These are phyloP conservation scores for Argyra leucocephala DNA, from an alignment of 2,888 invertebrate species.

Conservation along the genomic window DNA sequence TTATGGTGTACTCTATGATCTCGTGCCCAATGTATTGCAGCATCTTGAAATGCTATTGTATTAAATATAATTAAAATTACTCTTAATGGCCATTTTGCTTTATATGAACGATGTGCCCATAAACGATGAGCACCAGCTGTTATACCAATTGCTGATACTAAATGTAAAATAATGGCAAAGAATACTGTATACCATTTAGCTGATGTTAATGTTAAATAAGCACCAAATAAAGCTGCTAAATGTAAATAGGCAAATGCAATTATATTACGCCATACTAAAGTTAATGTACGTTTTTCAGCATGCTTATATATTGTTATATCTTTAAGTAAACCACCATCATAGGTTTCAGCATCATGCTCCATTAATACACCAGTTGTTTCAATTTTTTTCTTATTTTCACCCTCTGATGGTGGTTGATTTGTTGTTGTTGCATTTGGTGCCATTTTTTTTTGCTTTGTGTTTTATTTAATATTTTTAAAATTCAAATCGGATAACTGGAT, in stretches of 20 bases:
- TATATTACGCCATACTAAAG: constrained; percentile 76
- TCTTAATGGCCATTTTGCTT: constrained; percentile 82
- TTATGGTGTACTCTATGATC: constrained; percentile 85
- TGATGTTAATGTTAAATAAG: constrained; percentile 61
- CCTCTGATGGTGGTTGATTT: constrained; percentile 33
- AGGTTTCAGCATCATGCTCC: constrained; percentile 57
- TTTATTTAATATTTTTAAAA: not conserved
- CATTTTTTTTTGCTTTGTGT: constrained; percentile 40
- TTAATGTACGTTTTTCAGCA: constrained; percentile 50
- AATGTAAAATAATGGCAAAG: constrained; percentile 66
- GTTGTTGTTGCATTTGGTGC: constrained; percentile 49
- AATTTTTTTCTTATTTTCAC: constrained; percentile 30
- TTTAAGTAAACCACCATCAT: constrained; percentile 51
- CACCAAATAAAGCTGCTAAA: constrained; percentile 63
- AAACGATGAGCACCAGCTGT: constrained; percentile 94
- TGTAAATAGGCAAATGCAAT: constrained; percentile 69
- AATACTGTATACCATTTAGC: constrained; percentile 63
- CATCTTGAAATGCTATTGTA: constrained; percentile 83
- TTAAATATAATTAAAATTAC: constrained; percentile 72
- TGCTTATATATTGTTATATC: constrained; percentile 48
- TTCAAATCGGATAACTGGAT: not conserved
- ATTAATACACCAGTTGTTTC: constrained; percentile 52
- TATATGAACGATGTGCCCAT: constrained; percentile 93
- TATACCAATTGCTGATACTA: constrained; percentile 77
- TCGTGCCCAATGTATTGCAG: constrained; percentile 68